Evolutionary conservation across 2,113 vertebrate species (phyloP), one percentile per base, ranked within the genome.

Genomic region (Hippocampus comes): DNA sequence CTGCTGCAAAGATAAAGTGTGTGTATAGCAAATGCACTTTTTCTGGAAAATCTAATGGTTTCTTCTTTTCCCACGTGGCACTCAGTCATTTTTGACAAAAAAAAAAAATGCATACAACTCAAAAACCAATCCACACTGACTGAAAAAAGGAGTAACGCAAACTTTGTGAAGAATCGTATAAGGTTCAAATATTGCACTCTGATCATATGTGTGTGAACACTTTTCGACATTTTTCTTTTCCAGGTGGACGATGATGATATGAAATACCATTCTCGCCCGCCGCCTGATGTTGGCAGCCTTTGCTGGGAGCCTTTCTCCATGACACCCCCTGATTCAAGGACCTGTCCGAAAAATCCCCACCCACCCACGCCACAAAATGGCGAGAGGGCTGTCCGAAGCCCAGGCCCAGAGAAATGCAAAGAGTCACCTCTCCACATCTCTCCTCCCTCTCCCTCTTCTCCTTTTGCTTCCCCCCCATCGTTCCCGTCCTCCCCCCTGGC

Each of bases 211-310:
- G 43, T 46, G 34, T 23, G 53, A n/a, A 56, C 21, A 60, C 4
- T 17, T n/a, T 51, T 21, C 63, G 49, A 75, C 49, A 23, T 60
- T 41, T 78, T 53, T 79, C 64, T 80, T 20, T 38, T 41, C 68
- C 76, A 98, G 96, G 89, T 90, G 77, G 91, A 82, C 51, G 90
- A 92, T 59, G 67, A 90, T 83, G 92, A 93, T 76, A 86, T 92
- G 63, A 90, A 82, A 81, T 93, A 86, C 18, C 43, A 83, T 78
- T 87, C 89, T 72, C 7, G 64, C 23, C 90, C 91, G 30, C 84
- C 0, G 7, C 63, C 87, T 34, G 79, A 70, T 63, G 77, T 84
- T 69, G 90, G 90, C 72, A 82, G 75, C 30, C 73, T 78, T 23
- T 65, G 80, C 64, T 90, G 83, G 81, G 83, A 91, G 55, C 67